Conservation (phyloP, 2,888 invertebrate species). For the Therioaphis trifolii region DNA sequence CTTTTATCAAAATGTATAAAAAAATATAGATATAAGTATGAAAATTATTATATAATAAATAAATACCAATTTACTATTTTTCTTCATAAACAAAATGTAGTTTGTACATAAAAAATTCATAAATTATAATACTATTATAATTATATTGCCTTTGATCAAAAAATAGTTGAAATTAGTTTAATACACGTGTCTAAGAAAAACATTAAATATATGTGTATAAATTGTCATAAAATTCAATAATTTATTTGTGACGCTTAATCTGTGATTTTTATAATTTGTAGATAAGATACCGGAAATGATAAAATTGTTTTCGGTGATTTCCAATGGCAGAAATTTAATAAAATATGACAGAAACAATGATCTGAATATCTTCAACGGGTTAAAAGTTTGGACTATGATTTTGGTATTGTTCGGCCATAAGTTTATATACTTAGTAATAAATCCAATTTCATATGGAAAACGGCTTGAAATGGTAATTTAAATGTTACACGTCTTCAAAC, state of each 20-base stretch:
- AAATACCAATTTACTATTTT: too few relatives aligned
- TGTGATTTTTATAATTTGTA: too few relatives aligned
- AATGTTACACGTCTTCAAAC: neutral
- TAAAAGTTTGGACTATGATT: conserved; percentile 39
- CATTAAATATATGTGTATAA: too few relatives aligned
- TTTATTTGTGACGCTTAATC: too few relatives aligned
- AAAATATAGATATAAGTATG: too few relatives aligned
- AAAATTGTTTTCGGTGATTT: conserved; percentile 12
- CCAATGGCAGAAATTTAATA: conserved; percentile 31
- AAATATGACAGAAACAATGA: conserved; percentile 34
- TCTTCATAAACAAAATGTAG: too few relatives aligned
- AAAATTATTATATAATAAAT: too few relatives aligned
- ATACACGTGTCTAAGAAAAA: too few relatives aligned
- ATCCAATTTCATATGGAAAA: conserved; percentile 15
- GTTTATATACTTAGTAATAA: conserved; percentile 1
- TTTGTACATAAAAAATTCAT: neutral
- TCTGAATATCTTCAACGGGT: conserved; percentile 43
- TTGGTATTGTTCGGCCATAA: conserved; percentile 50
- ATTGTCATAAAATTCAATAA: neutral
- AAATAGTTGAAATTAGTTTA: too few relatives aligned
- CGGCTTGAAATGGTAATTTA: conserved; percentile 18
- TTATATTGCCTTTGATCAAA: too few relatives aligned
- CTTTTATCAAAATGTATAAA: too few relatives aligned
- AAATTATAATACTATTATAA: too few relatives aligned
- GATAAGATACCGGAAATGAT: conserved; percentile 11